Percentiles rank a stretch among this genome's conserved stretches.
These are phyloP conservation scores for Hyles vespertilio DNA, from an alignment of 1,140 invertebrate species.

Conservation along the genomic window DNA sequence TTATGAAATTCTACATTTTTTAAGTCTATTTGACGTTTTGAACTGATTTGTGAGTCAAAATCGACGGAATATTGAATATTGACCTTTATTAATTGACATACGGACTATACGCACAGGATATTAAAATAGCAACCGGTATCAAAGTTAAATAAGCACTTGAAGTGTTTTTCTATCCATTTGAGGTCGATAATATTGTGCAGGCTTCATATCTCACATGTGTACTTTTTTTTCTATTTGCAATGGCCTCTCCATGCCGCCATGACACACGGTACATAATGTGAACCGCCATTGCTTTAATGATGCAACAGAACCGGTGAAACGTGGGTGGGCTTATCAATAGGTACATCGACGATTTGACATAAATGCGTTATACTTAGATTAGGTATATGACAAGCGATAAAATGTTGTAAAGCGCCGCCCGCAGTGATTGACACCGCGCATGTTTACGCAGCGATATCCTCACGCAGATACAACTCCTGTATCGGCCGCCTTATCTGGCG, in stretches of 20 bases:
- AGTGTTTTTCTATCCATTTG: too few relatives aligned
- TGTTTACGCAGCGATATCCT: slow-evolving; percentile 59
- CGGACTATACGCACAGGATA: background rate
- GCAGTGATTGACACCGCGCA: slow-evolving; percentile 62
- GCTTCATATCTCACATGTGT: slow-evolving; percentile 1
- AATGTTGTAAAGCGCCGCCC: slow-evolving; percentile 66
- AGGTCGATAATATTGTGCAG: too few relatives aligned
- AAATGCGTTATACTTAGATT: slow-evolving; percentile 71
- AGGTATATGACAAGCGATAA: slow-evolving; percentile 63
- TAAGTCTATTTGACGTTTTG: too few relatives aligned
- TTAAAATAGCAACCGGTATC: background rate
- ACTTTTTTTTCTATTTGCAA: background rate
- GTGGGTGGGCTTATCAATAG: slow-evolving; percentile 67
- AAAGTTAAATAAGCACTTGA: slow-evolving; percentile 1
- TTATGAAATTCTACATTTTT: too few relatives aligned
- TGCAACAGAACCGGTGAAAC: slow-evolving; percentile 45
- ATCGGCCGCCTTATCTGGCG: slow-evolving; percentile 52
- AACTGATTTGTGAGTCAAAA: too few relatives aligned
- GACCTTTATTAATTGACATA: too few relatives aligned
- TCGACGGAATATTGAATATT: too few relatives aligned
- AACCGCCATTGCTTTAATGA: slow-evolving; percentile 50
- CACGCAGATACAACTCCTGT: slow-evolving; percentile 47
- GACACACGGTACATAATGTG: slow-evolving; percentile 26
- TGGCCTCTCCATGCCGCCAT: too few relatives aligned
- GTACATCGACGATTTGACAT: slow-evolving; percentile 68